Percentiles rank a stretch among this genome's conserved stretches.
Evolutionary conservation across 2,113 vertebrate species (phyloP).

Genomic region (Camelus dromedarius): DNA sequence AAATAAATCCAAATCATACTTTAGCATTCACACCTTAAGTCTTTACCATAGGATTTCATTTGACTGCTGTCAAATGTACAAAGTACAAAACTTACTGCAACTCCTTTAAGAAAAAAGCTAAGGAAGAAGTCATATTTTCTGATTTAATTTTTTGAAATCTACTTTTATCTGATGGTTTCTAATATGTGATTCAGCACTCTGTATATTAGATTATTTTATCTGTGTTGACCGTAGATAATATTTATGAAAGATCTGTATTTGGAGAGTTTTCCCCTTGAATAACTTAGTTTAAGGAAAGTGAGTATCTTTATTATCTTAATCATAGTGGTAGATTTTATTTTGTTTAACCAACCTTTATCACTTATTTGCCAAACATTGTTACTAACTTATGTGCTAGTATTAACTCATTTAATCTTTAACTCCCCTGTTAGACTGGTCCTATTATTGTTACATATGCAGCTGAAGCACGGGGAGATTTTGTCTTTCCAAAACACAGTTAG

Average conservation of each 20-base stretch:
- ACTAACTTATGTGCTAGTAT: background rate
- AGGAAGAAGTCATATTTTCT: background rate
- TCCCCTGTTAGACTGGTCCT: background rate
- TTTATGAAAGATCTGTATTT: constrained; percentile 1
- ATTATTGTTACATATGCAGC: background rate
- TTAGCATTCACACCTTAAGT: background rate
- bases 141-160: background rate
- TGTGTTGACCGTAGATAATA: background rate
- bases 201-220: background rate
- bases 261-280: background rate
- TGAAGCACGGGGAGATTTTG: background rate
- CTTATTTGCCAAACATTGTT: background rate
- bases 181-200: background rate
- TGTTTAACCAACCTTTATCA: background rate
- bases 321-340: background rate
- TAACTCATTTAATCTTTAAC: background rate
- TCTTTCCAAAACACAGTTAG: background rate
- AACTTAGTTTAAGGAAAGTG: constrained; percentile 22
- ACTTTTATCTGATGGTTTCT: background rate
- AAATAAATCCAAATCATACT: background rate
- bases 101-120: background rate
- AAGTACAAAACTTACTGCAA: background rate
- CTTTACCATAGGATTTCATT: background rate
- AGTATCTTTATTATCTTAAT: constrained; percentile 35
- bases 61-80: background rate